Evolutionary conservation across 2,797 vertebrate species (phyloP), one percentile per base, ranked within the genome.

Genomic region (Caiman crocodilus): DNA sequence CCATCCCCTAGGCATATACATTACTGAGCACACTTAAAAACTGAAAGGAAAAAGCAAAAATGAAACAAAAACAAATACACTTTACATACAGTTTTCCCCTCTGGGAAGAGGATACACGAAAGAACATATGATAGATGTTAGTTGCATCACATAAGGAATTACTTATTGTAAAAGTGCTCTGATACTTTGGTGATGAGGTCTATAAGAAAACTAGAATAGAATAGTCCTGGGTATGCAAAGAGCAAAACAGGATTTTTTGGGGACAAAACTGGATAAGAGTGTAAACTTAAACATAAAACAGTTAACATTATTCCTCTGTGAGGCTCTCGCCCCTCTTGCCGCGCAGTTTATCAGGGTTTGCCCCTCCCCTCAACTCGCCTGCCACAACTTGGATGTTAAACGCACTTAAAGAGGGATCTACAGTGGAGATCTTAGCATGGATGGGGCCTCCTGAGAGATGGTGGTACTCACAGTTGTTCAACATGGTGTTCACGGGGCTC

Each of bases 281-380:
- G 65, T 71, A 95, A 92, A 21, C 60, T 85, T 83, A 75, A 94
- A 90, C 92, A 91, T 84, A 82, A 79, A 56, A 58, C 69, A 89
- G 56, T 87, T 87, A 91, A 84, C 7, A 23, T 28, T 69, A 65
- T 76, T 25, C n/a, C 79, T 85, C 82, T 84, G 65, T 35, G 35
- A 35, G 35, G 35, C 35, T 35, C 35, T 35, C 35, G 5, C 35
- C 35, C 35, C 35, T 35, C 35, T 35, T 6, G 35, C 35, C 35
- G 6, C 35, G 6, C 35, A 35, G 35, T 35, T 35, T 35, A 35
- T 35, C 35, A 5, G 35, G 35, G 35, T 35, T 35, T 35, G 35
- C 35, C 35, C 35, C 35, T 35, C 35, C 35, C 35, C 35, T 35
- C 35, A 35, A 35, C 35, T 35, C 35, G 35, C 35, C 35, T 35